Base-by-base conservation (phyloP, 2,888 invertebrate species). In the Masnerella sp. region DNA sequence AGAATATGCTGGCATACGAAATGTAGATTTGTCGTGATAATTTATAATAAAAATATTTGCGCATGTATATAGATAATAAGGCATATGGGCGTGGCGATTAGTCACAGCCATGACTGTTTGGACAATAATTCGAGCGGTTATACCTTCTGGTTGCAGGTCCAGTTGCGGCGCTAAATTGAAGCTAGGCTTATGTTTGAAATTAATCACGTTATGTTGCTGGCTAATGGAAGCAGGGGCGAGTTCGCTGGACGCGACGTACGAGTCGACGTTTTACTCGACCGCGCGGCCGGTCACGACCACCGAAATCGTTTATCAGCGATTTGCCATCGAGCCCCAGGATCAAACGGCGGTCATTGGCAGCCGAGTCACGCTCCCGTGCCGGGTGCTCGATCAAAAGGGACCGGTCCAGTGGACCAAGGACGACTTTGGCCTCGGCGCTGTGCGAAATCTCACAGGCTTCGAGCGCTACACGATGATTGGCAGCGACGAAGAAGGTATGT, bases 381-480 rank as follows among this genome's bases (percentile, higher is more conserved):
- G 95, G 34, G 96, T 98, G 17, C 93, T 95, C 85, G 93, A 94
- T 84, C 96, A 96, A 87, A 92, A 91, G 40, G 98, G 98, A 0
- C 92, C 93, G 56, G 90, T 98, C 56, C 98, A 98, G 88, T 99
- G 99, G 99, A 98, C 98, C 65, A 96, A 96, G 84, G 97, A 98
- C 84, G 97, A 96, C 84, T 98, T 98, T 83, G 98, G 97, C 0
- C 90, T 99, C 25, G 98, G 98, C 0, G 92, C 95, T 0, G 95
- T 97, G 83, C 90, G 98, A 77, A 94, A 96, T 81, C 90, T 98
- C 68, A 95, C 95, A 70, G 96, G 96, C 32, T 98, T 95, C 88
- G 96, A 96, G 72, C 91, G 98, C 68, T 98, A 98, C 88, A 92
- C 94, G 77, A 98, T 99, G 98, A 94, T 97, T 77, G 98, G 98